Base-by-base conservation (phyloP, 2,113 vertebrate genomes). In the Dromaius novaehollandiae region DNA sequence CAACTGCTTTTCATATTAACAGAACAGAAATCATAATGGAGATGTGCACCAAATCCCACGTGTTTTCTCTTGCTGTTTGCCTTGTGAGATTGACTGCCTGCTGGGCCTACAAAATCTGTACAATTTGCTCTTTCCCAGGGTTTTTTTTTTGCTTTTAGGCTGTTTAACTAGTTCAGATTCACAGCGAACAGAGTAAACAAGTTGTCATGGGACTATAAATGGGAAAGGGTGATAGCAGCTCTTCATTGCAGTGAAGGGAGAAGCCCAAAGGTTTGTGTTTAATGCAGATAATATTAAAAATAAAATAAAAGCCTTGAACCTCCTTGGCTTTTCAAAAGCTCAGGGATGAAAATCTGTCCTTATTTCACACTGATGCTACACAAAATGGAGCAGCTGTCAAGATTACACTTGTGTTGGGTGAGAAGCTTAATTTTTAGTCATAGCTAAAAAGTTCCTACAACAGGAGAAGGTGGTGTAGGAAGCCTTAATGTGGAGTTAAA, bases 331-430 rank as follows among this genome's bases (percentile, higher is more conserved):
- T 78, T 70, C 60, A 21, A 58, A 58, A 42, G 55, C 82, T 94
- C 18, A 0, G 68, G 87, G 75, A 81, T 53, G 9, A 60, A 58
- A 88, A 38, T 9, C 15, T 97, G 95, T 96, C 95, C 91, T 97
- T 91, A 88, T 61, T 95, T 97, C 88, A 97, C 96, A 92, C 69
- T 40, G 73, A 83, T 69, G 79, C 85, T 91, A 82, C 88, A 94
- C 89, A 95, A 97, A 91, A 97, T 95, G 96, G 93, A 97, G 94
- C 93, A 97, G 93, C 96, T 95, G 95, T 88, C 90, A 65, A 0
- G 19, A 18, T 95, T 73, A 40, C 88, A 90, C 89, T 97, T 96
- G 32, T 90, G 79, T 22, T 50, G 66, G 82, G 93, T 95, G 95
- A 93, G 94, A 91, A 75, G 81, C 78, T 44, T 6, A 90, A 93